phyloP scores from a whole-genome alignment of 2,888 invertebrate genomes.

The Archaeoteleia sp. region DNA sequence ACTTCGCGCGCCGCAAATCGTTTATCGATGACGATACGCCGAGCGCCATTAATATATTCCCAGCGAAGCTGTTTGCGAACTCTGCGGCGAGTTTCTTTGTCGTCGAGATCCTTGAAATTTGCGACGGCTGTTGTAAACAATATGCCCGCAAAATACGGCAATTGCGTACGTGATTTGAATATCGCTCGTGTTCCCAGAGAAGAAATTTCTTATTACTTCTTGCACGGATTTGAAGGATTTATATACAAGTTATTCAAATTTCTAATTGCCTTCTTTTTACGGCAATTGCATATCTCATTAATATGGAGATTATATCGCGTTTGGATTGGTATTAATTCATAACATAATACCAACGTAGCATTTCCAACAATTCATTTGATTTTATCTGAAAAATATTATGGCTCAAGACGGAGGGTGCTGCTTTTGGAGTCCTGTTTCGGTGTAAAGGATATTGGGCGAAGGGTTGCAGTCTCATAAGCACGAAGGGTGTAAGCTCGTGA shows the following conservation, averaged over 20 bases:
- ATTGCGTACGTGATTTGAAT: no score
- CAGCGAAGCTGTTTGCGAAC: conserved; percentile 3
- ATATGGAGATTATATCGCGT: no score
- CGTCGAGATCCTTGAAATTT: conserved; percentile 8
- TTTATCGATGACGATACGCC: conserved; percentile 27
- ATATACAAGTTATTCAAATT: no score
- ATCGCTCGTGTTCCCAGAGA: no score
- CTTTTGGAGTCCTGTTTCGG: no score
- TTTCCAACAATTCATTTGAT: no score
- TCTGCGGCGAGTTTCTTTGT: conserved; percentile 10
- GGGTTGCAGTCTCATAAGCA: conserved; percentile 39
- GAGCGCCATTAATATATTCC: conserved; percentile 17
- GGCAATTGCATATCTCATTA: no score
- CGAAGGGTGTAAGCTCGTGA: conserved; percentile 26
- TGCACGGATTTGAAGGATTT: no score
- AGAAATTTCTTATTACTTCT: no score
- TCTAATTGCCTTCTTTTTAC: no score
- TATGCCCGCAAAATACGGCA: conserved; percentile 5
- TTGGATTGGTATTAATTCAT: no score
- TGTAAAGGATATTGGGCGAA: conserved; percentile 20
- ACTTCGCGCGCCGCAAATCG: conserved; percentile 24
- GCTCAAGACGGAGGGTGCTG: conserved; percentile 2
- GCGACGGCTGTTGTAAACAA: neutral
- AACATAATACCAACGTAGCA: no score
- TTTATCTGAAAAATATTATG: conserved; percentile 11